Base-by-base conservation (phyloP, 2,888 invertebrate species). In the Parapristionchus giblindavisi region DNA sequence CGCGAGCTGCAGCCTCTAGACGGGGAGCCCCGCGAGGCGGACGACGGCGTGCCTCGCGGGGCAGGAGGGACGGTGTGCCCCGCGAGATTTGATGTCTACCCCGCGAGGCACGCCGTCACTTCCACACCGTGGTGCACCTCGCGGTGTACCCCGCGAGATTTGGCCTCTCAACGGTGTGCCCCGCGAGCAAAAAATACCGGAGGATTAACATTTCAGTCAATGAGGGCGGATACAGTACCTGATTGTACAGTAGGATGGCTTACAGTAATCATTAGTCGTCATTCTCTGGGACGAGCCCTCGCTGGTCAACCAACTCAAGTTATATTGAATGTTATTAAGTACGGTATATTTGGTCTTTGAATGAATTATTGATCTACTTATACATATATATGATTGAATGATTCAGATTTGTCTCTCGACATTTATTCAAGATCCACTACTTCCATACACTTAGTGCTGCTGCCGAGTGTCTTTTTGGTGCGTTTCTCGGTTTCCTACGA, bases 361-460 rank as follows among this genome's bases (percentile, higher is more conserved):
- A 24, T 29, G 27, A 1, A 40, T 6, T n/a, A 21, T 6, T 29
- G 29, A 34, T 2, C 21, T 48, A n/a, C n/a, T 48, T 24, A 48
- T 32, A 29, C 14, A 48, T 3, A 38, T 24, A 8, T 58, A 3
- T 40, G 1, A 63, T 5, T 1, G 0, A 17, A 6, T 40, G 32
- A n/a, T 32, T 96, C 11, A 91, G 91, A 77, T 98, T 95, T 89
- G 90, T 95, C 48, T 72, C 73, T 83, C 85, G 77, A 85, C 88
- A 88, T 88, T 88, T 84, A 79, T 84, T 83, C 85, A 78, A 77
- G 52, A 65, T 79, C 34, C 71, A 80, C 48, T 87, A 83, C 75
- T 85, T 87, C 58, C 76, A 80, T 63, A 83, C 81, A 54, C 79
- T 87, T 32, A 77, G 75, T 52, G 80, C 79, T 38, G 85, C 85